phyloP scores from a whole-genome alignment of 2,797 vertebrate genomes.

The Malacoraja senta region DNA sequence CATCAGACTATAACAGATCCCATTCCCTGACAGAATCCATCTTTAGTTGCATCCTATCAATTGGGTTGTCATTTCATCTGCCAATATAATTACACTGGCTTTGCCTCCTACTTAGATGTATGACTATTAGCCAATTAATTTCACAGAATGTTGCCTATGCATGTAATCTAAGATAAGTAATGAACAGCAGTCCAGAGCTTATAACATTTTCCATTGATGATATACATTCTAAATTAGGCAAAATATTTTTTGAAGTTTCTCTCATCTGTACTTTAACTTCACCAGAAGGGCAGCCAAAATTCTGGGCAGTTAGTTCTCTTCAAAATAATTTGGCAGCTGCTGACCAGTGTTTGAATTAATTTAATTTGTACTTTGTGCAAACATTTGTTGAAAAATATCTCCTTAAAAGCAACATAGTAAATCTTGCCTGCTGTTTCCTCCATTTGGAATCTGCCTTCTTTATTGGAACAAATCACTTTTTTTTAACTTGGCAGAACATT shows the following conservation, averaged over 20 bases:
- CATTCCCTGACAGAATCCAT: background rate
- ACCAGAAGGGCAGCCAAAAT: background rate
- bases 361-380: background rate
- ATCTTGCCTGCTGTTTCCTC: background rate
- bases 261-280: background rate
- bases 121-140: background rate
- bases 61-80: background rate
- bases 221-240: background rate
- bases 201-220: background rate
- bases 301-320: background rate
- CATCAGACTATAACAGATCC: background rate
- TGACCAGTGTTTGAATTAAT: background rate
- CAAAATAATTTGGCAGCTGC: background rate
- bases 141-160: background rate
- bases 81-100: background rate
- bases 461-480: background rate
- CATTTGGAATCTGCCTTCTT: background rate
- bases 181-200: background rate
- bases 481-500: background rate
- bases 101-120: constrained; percentile 5
- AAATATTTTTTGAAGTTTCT: background rate
- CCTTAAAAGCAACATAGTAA: background rate
- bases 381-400: background rate
- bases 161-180: background rate
- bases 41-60: background rate